Evolutionary conservation across 2,797 vertebrate species (phyloP), one percentile per base, ranked within the genome.

Genomic region (Rhyacichthys aspro): DNA sequence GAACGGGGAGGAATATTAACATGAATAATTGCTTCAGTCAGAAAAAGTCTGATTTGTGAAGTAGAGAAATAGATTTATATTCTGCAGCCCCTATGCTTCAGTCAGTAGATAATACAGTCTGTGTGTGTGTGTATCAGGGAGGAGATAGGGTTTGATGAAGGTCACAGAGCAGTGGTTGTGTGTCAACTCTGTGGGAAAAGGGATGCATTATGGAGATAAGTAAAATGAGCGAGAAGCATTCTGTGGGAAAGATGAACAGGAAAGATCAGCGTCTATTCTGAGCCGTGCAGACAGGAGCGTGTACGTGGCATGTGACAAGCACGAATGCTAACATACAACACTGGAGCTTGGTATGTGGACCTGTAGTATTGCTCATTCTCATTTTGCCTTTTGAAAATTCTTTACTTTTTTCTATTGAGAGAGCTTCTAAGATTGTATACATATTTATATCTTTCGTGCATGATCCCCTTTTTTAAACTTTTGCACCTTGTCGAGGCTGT

Each of bases 121-220:
- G n/a, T n/a, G n/a, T n/a, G n/a, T 45, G 1, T 41, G 14, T 23
- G 57, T 23, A 18, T 55, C 42, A 44, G 47, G 15, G 23, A 28
- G 32, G 28, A 42, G 16, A 16, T 37, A 2, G n/a, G 63, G 39
- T 42, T 17, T 43, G 17, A 43, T 34, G 44, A 9, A 34, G 67
- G 49, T 52, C 5, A 36, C 3, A 42, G 37, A 55, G 19, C 60
- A 23, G 11, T 19, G 19, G 39, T 14, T 12, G 44, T 49, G 57
- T 63, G 28, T 46, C 49, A 45, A 63, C 23, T 28, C 49, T 63
- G 42, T 65, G 67, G 59, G 59, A 49, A 59, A 75, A 55, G 53
- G 44, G 46, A 66, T 48, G 66, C 55, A 61, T 64, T 37, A 23
- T 38, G 23, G 19, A 78, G 70, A 78, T 72, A 66, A 72, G 65